Evolutionary conservation across 2,113 vertebrate genomes (phyloP).

Genomic region (Phrynocephalus versicolor): DNA sequence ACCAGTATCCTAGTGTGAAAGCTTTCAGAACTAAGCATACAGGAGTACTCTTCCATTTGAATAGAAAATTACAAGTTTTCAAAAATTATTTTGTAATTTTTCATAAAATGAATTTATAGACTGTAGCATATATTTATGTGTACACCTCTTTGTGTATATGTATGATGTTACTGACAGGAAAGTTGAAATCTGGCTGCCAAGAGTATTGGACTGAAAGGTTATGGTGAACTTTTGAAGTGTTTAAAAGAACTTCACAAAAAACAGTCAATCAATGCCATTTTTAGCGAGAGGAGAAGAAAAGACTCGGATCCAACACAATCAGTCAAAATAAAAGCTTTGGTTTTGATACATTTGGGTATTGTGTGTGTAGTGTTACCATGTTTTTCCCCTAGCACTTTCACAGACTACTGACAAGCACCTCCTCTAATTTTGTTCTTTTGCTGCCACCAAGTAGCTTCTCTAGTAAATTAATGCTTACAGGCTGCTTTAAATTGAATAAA

Average conservation of each 20-base stretch:
- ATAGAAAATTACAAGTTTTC: background rate
- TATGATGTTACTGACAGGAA: background rate
- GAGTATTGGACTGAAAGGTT: conserved; percentile 2
- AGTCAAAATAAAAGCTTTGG: background rate
- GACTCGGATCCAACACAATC: conserved; percentile 11
- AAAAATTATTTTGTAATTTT: conserved; percentile 9
- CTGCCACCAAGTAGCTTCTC: too few species aligned
- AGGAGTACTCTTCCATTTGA: background rate
- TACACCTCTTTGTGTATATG: too few species aligned
- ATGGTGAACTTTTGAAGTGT: conserved; percentile 4
- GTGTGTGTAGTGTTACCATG: too few species aligned
- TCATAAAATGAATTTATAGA: background rate
- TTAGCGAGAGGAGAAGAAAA: background rate
- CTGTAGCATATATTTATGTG: background rate
- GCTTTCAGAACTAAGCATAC: background rate
- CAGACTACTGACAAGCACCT: too few species aligned
- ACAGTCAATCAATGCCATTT: background rate
- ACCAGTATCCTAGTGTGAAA: background rate
- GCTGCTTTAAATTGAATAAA: too few species aligned
- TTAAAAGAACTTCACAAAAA: background rate
- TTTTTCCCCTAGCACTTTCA: too few species aligned
- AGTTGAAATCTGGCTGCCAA: background rate
- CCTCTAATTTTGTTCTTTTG: too few species aligned
- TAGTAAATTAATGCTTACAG: too few species aligned
- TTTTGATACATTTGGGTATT: background rate